Percentiles rank a stretch among this genome's conserved stretches.
Conservation (phyloP, 1,140 invertebrate genomes). For the Nasonia vitripennis region DNA sequence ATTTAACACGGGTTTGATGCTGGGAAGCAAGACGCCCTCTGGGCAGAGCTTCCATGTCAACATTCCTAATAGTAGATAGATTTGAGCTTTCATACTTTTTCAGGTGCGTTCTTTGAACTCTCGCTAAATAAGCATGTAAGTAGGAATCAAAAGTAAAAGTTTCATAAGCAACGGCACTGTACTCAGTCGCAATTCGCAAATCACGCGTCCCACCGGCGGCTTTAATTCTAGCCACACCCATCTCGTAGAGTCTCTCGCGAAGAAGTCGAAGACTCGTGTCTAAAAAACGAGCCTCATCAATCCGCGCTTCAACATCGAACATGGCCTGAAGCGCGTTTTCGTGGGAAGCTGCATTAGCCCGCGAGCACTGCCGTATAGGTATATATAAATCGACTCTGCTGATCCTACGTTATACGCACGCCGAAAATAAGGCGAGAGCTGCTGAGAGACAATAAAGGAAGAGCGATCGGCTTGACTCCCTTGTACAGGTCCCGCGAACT, state of each 20-base stretch:
- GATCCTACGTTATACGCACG: not conserved
- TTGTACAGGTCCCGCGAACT: not conserved
- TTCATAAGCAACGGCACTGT: too few relatives aligned
- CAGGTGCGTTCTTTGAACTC: too few relatives aligned
- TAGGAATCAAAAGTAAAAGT: too few relatives aligned
- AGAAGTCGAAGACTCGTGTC: not conserved
- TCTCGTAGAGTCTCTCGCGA: not conserved
- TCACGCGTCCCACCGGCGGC: not conserved
- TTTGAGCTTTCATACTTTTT: too few relatives aligned
- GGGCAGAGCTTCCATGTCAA: too few relatives aligned
- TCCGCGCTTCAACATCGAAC: not conserved
- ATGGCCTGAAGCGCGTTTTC: slow-evolving; percentile 1
- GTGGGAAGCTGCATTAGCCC: not conserved
- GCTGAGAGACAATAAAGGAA: slow-evolving; percentile 9
- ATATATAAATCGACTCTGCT: not conserved
- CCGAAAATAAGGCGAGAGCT: slow-evolving; percentile 26
- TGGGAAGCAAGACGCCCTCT: too few relatives aligned
- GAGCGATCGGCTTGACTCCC: slow-evolving; percentile 16
- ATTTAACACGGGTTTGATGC: too few relatives aligned
- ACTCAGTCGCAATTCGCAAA: not conserved
- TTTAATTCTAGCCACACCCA: not conserved
- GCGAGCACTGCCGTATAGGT: not conserved
- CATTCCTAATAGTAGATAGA: too few relatives aligned
- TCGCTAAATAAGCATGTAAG: too few relatives aligned
- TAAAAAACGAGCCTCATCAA: slow-evolving; percentile 39